Conservation (phyloP, 2,888 invertebrate genomes). For the Baronia brevicornis region DNA sequence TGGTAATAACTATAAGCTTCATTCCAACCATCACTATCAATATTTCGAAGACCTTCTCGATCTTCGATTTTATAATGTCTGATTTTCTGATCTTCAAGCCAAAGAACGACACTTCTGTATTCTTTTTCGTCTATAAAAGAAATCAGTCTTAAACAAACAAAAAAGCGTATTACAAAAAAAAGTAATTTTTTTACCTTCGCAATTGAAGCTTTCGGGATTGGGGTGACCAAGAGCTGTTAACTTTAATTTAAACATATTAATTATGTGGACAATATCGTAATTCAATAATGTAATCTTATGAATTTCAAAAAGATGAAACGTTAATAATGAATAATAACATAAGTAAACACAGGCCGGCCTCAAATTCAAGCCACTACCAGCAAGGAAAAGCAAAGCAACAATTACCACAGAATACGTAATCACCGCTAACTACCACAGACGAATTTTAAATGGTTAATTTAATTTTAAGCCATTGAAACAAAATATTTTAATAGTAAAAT, state of each 20-base stretch:
- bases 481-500: too few species aligned
- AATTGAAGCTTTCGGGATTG: conserved; percentile 81
- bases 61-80: conserved; percentile 90
- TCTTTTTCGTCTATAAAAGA: conserved; percentile 82
- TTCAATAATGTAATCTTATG: too few species aligned
- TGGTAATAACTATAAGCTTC: conserved; percentile 83
- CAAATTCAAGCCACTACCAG: too few species aligned
- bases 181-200: conserved; percentile 75
- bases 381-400: too few species aligned
- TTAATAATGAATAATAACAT: too few species aligned
- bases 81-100: conserved; percentile 96
- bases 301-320: too few species aligned
- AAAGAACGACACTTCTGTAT: conserved; percentile 86
- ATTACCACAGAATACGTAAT: too few species aligned
- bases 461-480: too few species aligned
- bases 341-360: too few species aligned
- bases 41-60: conserved; percentile 81
- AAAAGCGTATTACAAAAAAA: conserved; percentile 2
- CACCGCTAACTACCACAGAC: too few species aligned
- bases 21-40: conserved; percentile 81
- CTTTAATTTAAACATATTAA: conserved; percentile 85
- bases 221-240: conserved; percentile 86
- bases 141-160: not conserved
- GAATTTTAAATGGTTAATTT: too few species aligned
- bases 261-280: conserved; percentile 2